phyloP scores from a whole-genome alignment of 2,113 vertebrate genomes.

The Cromileptes altivelis region DNA sequence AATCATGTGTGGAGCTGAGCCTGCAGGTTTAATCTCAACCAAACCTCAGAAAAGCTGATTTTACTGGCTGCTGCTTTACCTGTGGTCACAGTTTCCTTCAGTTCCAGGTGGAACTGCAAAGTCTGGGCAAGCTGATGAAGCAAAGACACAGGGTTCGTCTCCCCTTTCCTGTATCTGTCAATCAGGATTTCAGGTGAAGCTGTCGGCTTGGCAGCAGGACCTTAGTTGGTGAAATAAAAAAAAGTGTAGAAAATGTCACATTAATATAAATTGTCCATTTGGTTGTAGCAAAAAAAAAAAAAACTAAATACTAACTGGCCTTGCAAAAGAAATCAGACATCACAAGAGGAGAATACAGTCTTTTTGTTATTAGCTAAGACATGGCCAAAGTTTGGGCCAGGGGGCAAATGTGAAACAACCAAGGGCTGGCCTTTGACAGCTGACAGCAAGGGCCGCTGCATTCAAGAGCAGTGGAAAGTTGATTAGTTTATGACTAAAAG shows the following conservation, averaged over 20 bases:
- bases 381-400: too few relatives aligned
- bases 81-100: conserved; percentile 91
- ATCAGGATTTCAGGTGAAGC: conserved; percentile 78
- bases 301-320: background rate
- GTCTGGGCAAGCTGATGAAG: conserved; percentile 88
- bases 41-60: too few relatives aligned
- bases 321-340: background rate
- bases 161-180: conserved; percentile 84
- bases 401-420: too few relatives aligned
- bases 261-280: background rate
- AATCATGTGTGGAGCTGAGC: background rate
- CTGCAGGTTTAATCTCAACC: too few relatives aligned
- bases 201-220: conserved; percentile 49
- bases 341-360: background rate
- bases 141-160: conserved; percentile 87
- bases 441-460: too few relatives aligned
- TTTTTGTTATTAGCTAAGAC: too few relatives aligned
- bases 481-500: too few relatives aligned
- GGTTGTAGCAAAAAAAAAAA: background rate
- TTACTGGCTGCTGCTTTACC: conserved; percentile 65
- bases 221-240: conserved; percentile 24
- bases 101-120: conserved; percentile 84
- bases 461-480: too few relatives aligned
- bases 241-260: background rate
- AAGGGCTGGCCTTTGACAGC: too few relatives aligned